Evolutionary conservation across 1,140 invertebrate genomes (phyloP), one percentile per base, ranked within the genome.

Genomic region (Calephelis nemesis): DNA sequence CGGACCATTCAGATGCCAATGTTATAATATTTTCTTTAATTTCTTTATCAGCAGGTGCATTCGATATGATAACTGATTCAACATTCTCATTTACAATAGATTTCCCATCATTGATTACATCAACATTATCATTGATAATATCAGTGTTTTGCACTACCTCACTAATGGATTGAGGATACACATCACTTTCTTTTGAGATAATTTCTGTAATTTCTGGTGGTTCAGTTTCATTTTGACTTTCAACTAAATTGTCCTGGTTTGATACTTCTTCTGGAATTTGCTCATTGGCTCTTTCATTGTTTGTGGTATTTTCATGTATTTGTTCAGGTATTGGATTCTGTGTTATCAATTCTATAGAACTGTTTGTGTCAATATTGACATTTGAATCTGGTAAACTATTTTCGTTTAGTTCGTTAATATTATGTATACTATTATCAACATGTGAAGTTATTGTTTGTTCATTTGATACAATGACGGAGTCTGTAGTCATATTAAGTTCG

Each of bases 1-100:
- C 90, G 48, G 90, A 91, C 90, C 90, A 92, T 76, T 92, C 89
- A 40, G 83, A 85, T 70, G 85, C 78, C 63, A 91, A 76, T 74
- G 73, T 79, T 73, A 82, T 69, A 15, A 91, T 86, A 60, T 87
- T 75, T 65, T 79, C 76, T 63, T 75, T 81, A 10, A 58, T 58
- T 47, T 47, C 54, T 30, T 12, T 64, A 15, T 64, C 47, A 64
- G 40, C 11, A 3, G 63, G 7, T 47, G 11, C 19, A 47, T 64
- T 58, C 45, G 30, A 47, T 42, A 45, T 58, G 13, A 30, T 47
- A 11, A 30, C 42, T 19, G 40, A 54, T 47, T 67, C 65, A 60
- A 30, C 40, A 60, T 45, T 67, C 12, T 47, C n/a, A 30, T 47
- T 11, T 47, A 45, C 50, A 67, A 58, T 39, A 68, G 15, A 47